Evolutionary conservation across 2,888 invertebrate genomes (phyloP).

Genomic region (Pachymerium ferrugineum): DNA sequence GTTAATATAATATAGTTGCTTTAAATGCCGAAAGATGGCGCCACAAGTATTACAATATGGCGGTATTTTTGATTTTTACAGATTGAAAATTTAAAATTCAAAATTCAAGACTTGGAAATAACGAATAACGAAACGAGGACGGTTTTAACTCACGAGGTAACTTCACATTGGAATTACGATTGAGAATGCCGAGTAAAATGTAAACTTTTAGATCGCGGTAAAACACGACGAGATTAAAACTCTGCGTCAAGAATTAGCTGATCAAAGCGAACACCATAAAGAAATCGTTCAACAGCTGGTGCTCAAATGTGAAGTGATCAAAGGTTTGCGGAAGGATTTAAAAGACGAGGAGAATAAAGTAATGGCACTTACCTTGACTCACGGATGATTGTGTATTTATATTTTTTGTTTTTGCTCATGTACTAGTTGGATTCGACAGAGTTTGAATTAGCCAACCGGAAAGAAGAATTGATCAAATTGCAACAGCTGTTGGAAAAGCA

Average conservation of each 20-base stretch:
- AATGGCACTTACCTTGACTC: background rate
- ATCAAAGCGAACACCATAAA: slow-evolving; percentile 25
- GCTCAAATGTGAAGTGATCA: slow-evolving; percentile 26
- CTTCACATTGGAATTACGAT: background rate
- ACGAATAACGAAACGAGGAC: no score
- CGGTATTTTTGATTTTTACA: no score
- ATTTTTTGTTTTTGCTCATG: background rate
- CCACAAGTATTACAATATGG: no score
- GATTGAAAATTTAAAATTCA: no score
- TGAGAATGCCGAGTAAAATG: background rate
- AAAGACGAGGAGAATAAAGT: background rate
- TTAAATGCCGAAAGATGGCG: no score
- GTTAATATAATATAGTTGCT: no score
- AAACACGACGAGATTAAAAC: slow-evolving; percentile 9
- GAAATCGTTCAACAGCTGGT: slow-evolving; percentile 31
- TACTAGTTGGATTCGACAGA: background rate
- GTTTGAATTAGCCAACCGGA: background rate
- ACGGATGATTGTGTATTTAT: background rate
- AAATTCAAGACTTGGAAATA: no score
- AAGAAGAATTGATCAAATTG: background rate
- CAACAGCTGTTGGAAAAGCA: background rate
- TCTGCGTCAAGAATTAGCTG: slow-evolving; percentile 2
- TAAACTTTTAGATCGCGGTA: slow-evolving; percentile 31
- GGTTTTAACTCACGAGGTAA: slow-evolving; percentile 7
- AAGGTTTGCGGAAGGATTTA: slow-evolving; percentile 14